Base-by-base conservation (phyloP, 2,888 invertebrate genomes). In the Acanthosepion lycidas region DNA sequence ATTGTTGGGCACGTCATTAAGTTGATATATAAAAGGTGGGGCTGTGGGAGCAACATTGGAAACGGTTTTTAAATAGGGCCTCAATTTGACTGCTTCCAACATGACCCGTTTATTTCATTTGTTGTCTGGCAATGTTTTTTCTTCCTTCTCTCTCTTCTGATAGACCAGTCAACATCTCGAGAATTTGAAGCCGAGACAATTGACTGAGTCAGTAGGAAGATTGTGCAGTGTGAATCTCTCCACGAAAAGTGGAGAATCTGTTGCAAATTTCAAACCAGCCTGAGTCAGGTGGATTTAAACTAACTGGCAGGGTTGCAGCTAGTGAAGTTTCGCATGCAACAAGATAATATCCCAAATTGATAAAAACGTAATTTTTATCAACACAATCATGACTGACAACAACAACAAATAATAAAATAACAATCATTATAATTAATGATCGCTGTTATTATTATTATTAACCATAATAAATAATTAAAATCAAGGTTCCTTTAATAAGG, bases 401-500 rank as follows among this genome's bases (percentile, higher is more conserved):
- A 78, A n/a, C 78, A 78, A 78, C 78, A 78, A 78, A 78, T 78
- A n/a, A 64, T 64, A 26, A 64, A 42, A 42, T 42, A 42, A 42
- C 42, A 42, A 42, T 42, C 42, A 42, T 42, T n/a, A 78, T n/a
- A 78, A 78, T n/a, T 78, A n/a, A n/a, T 28, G n/a, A 28, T 78
- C n/a, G 8, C 18, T 78, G n/a, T 28, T 78, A 78, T 78, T n/a
- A n/a, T n/a, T 78, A n/a, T n/a, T 78, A 78, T 28, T 28, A 64
- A n/a, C n/a, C n/a, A 78, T 78, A 28, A 78, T 78, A 78, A 78
- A 12, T 5, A 33, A n/a, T 78, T 9, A 33, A 78, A 33, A 33
- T n/a, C 12, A 15, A 78, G 33, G 9, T 33, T 28, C n/a, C 33
- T 93, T 93, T 93, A 93, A 53, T 93, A 93, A 93, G 92, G 92